Evolutionary conservation across 2,113 vertebrate species (phyloP).

Genomic region (Hemibagrus wyckioides): DNA sequence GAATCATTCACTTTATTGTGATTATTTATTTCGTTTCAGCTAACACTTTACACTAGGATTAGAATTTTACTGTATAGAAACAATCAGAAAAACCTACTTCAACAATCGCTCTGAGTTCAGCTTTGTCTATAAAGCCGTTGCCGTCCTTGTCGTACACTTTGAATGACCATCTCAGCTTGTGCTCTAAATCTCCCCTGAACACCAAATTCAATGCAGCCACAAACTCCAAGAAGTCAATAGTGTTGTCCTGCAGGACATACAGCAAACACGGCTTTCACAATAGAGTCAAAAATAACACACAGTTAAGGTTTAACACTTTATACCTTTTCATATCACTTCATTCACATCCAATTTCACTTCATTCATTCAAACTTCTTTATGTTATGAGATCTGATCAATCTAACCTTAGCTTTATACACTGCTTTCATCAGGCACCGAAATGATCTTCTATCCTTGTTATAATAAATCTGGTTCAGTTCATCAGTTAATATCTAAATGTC

Average conservation of each 20-base stretch:
- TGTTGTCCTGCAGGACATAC: conserved; percentile 67
- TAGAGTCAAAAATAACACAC: neutral
- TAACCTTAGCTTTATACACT: neutral
- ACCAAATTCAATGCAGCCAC: conserved; percentile 74
- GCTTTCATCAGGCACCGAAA: neutral
- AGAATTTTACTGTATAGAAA: neutral
- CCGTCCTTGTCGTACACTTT: conserved; percentile 75
- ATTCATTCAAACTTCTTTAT: neutral
- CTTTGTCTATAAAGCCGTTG: conserved; percentile 70
- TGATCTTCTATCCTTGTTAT: neutral
- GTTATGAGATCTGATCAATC: neutral
- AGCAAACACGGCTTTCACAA: neutral
- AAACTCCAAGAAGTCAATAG: conserved; percentile 77
- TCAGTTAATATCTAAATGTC: neutral
- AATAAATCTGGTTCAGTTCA: neutral
- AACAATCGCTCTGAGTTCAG: conserved; percentile 69
- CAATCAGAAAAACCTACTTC: conserved; percentile 58
- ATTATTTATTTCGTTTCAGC: neutral
- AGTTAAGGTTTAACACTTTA: neutral
- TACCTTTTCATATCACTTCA: neutral
- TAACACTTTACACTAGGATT: neutral
- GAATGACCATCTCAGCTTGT: conserved; percentile 75
- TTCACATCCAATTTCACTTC: neutral
- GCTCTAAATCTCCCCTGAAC: conserved; percentile 73
- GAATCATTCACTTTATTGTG: neutral